A percentile compares a stretch with the other conserved stretches of the same genome.
Evolutionary conservation across 1,140 invertebrate genomes (phyloP).

Genomic region (Temnothorax curvispinosus): DNA sequence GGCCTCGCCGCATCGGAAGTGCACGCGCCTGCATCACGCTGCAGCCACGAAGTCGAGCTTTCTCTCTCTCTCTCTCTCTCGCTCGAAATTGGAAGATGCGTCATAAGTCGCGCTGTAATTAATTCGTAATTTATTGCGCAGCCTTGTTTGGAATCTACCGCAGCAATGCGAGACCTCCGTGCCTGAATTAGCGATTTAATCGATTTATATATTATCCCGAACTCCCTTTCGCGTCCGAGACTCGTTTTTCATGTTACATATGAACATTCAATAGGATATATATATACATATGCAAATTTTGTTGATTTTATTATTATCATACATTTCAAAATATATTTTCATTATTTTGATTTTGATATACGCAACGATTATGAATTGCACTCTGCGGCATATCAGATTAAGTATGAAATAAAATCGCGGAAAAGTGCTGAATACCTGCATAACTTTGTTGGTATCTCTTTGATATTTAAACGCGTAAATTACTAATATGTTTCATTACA

Average conservation of each 20-base stretch:
- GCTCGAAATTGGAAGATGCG: constrained; percentile 26
- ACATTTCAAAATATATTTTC: background rate
- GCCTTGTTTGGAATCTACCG: background rate
- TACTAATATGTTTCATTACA: background rate
- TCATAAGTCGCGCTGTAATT: constrained; percentile 27
- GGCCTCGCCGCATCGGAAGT: background rate
- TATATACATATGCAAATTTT: background rate
- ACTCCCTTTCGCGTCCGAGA: background rate
- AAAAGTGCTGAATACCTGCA: background rate
- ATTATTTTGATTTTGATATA: background rate
- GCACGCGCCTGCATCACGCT: background rate
- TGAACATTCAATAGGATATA: background rate
- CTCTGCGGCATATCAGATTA: background rate
- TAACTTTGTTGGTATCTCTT: background rate
- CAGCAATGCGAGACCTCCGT: background rate
- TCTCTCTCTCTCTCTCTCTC: background rate
- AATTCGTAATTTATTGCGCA: constrained; percentile 44
- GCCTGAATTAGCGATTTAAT: constrained; percentile 7
- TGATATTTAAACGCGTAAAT: background rate
- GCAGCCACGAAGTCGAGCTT: background rate
- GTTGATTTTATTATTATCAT: background rate
- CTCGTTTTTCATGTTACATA: background rate
- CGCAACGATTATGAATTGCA: background rate
- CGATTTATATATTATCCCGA: background rate
- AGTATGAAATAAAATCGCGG: background rate